These are phyloP conservation scores for Paramuricea clavata DNA, from an alignment of 92 coral and sea anemone genomes.

Conservation along the genomic window DNA sequence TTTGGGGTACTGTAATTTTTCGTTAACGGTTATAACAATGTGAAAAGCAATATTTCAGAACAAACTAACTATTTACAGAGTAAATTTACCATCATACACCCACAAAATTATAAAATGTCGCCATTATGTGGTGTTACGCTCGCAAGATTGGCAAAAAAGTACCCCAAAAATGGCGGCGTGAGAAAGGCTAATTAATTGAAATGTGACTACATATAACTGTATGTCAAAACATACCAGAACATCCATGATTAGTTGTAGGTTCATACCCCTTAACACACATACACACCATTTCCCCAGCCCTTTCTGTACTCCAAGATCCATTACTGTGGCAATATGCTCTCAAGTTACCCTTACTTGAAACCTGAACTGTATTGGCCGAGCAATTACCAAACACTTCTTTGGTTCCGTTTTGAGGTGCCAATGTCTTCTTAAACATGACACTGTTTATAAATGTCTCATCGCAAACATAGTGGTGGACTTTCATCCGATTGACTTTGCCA, in stretches of 20 bases:
- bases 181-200: no score
- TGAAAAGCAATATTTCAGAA: no score
- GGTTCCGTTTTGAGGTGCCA: neutral
- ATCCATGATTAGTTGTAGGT: neutral
- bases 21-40: no score
- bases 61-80: no score
- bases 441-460: neutral
- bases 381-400: neutral
- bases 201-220: no score
- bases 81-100: no score
- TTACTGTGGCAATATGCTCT: constrained; percentile 12
- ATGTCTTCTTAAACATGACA: neutral
- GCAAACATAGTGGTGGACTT: neutral
- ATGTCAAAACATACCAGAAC: neutral
- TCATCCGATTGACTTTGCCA: neutral
- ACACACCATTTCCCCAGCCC: neutral
- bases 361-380: neutral
- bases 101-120: no score
- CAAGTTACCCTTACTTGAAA: neutral
- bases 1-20: no score
- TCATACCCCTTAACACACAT: neutral
- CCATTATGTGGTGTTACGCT: no score
- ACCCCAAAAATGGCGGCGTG: no score
- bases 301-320: neutral
- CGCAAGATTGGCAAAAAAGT: no score